Conservation (phyloP, 2,888 invertebrate species). For the Ptilodon capucinus region DNA sequence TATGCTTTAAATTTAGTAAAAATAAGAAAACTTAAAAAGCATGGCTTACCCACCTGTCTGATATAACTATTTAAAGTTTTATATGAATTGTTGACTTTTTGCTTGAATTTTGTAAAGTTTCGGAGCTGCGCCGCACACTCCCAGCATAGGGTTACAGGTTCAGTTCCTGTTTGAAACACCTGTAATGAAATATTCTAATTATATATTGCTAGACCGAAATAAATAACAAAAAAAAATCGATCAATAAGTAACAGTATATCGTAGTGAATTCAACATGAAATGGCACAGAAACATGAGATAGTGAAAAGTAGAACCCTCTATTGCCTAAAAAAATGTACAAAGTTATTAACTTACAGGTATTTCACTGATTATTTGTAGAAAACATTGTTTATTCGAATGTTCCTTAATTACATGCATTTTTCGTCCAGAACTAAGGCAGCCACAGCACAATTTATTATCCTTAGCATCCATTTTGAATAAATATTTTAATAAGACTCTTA, state of each 20-base stretch:
- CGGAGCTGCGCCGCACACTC: conserved; percentile 54
- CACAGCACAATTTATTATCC: conserved; percentile 44
- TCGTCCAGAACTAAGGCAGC: conserved; percentile 54
- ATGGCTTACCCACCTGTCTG: conserved; percentile 40
- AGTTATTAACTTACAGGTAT: conserved; percentile 28
- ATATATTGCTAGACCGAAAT: too few species aligned
- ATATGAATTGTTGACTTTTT: conserved; percentile 48
- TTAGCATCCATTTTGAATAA: conserved; percentile 27
- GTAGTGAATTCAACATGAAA: background rate
- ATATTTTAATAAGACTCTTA: background rate
- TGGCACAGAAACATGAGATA: background rate
- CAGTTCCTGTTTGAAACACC: conserved; percentile 18
- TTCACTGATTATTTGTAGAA: conserved; percentile 55
- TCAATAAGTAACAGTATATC: too few species aligned
- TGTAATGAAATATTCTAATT: conserved; percentile 10
- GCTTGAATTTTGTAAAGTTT: conserved; percentile 49
- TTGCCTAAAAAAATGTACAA: background rate
- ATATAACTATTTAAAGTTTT: conserved; percentile 36
- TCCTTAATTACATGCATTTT: conserved; percentile 50
- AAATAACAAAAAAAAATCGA: too few species aligned
- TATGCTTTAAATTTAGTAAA: too few species aligned
- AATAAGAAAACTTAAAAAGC: too few species aligned
- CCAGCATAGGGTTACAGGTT: conserved; percentile 54
- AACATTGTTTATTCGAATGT: conserved; percentile 44
- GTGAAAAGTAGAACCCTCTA: too few species aligned